Conservation (phyloP, 2,797 vertebrate genomes). For the Acanthurus leucopareius region DNA sequence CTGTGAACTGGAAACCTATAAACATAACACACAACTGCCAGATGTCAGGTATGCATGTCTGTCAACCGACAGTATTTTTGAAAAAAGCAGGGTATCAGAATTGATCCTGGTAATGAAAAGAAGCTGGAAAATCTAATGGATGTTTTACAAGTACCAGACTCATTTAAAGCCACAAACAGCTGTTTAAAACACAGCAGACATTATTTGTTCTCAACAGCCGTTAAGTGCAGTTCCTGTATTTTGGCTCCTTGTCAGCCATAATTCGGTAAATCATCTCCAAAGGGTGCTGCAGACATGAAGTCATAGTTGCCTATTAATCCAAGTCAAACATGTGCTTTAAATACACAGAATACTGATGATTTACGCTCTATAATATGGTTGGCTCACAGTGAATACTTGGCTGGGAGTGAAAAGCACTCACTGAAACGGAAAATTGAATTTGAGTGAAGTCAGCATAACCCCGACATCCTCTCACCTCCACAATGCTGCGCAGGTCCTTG, state of each 20-base stretch:
- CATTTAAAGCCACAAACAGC: conserved; percentile 56
- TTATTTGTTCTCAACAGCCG: conserved; percentile 44
- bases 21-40: conserved; percentile 55
- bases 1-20: conserved; percentile 34
- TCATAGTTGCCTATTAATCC: conserved; percentile 59
- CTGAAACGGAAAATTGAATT: conserved; percentile 22
- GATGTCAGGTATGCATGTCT: conserved; percentile 53
- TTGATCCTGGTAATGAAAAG: conserved; percentile 37
- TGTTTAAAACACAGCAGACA: conserved; percentile 48
- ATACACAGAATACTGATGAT: conserved; percentile 39
- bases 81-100: conserved; percentile 45
- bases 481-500: conserved; percentile 93
- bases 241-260: conserved; percentile 32
- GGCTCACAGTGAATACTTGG: conserved; percentile 54
- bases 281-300: conserved; percentile 64
- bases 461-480: conserved; percentile 88
- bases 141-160: conserved; percentile 43
- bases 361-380: conserved; percentile 32
- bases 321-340: conserved; percentile 62
- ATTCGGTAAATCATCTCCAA: conserved; percentile 52
- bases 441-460: neutral
- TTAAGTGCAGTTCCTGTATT: conserved; percentile 35
- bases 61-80: conserved; percentile 36
- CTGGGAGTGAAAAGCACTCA: conserved; percentile 11
- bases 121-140: conserved; percentile 38